Evolutionary conservation across 2,113 vertebrate species (phyloP), one percentile per base, ranked within the genome.

Genomic region (Haplotaxodon microlepis): DNA sequence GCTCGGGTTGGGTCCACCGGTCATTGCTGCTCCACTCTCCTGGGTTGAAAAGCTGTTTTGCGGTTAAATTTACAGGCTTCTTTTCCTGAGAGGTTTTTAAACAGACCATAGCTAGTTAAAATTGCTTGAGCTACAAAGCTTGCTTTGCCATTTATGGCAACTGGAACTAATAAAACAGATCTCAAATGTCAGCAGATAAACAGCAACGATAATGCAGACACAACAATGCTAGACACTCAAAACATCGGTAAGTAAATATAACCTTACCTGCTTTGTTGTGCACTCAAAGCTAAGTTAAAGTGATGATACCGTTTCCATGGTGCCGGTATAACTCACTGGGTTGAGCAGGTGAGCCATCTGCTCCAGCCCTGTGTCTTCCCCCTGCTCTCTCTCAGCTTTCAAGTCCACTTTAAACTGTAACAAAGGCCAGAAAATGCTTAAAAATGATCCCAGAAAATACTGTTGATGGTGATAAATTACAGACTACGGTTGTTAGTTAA

Each of bases 141-240:
- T 27, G 21, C 38, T 45, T 73, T 45, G 38, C n/a, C 66, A 71
- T 42, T 71, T 45, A 42, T 71, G 21, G 38, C 66, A 73, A 42
- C 38, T 2, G 8, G 66, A 42, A 71, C n/a, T 71, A 42, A 71
- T 71, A 6, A 71, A 42, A 71, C 66, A 24, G 66, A 71, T 71
- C n/a, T 71, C n/a, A 71, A 9, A 6, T 42, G 36, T 71, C 38
- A 71, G n/a, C 38, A 71, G 38, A 24, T 71, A 24, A 71, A 27
- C 12, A 9, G 3, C 38, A 27, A 42, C 2, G 9, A 24, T 71
- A 42, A 27, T 9, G n/a, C 19, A 42, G 38, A 71, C 38, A 42
- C 38, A 71, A 71, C 66, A 42, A 24, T 71, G 8, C n/a, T 71
- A 24, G n/a, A 42, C n/a, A 71, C 38, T 71, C n/a, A 71, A 71